A percentile compares a stretch with the other conserved stretches of the same genome.
phyloP scores from a whole-genome alignment of 2,113 vertebrate species.

The Corythaeola cristata region DNA sequence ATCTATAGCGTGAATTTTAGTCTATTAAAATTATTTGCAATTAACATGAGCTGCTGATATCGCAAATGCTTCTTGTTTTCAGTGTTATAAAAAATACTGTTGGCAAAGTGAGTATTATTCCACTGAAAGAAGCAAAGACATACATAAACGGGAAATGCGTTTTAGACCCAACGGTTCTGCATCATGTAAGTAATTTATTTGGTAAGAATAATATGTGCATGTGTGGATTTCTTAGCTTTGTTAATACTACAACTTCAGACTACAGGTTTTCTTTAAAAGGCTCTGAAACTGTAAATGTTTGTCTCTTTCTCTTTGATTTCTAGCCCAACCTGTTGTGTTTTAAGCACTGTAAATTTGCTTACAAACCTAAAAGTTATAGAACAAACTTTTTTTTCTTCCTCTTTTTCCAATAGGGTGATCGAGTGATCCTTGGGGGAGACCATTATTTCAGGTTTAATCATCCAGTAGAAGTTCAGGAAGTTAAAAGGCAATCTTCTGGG shows the following conservation, averaged over 20 bases:
- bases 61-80: conserved; percentile 12
- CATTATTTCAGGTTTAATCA: conserved; percentile 98
- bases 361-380: background rate
- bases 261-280: background rate
- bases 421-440: conserved; percentile 93
- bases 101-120: conserved; percentile 83
- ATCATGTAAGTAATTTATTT: conserved; percentile 83
- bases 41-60: background rate
- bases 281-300: background rate
- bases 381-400: accelerated
- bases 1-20: background rate
- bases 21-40: background rate
- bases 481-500: conserved; percentile 74
- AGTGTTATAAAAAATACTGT: conserved; percentile 84
- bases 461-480: conserved; percentile 87
- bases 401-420: conserved; percentile 82
- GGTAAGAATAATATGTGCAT: background rate
- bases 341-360: background rate
- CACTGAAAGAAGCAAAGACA: conserved; percentile 84
- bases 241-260: background rate
- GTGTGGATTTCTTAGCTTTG: background rate
- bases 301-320: background rate
- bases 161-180: conserved; percentile 79
- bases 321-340: background rate
- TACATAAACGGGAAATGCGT: conserved; percentile 90